Conservation (phyloP, 2,797 vertebrate species). For the Aplochiton taeniatus region DNA sequence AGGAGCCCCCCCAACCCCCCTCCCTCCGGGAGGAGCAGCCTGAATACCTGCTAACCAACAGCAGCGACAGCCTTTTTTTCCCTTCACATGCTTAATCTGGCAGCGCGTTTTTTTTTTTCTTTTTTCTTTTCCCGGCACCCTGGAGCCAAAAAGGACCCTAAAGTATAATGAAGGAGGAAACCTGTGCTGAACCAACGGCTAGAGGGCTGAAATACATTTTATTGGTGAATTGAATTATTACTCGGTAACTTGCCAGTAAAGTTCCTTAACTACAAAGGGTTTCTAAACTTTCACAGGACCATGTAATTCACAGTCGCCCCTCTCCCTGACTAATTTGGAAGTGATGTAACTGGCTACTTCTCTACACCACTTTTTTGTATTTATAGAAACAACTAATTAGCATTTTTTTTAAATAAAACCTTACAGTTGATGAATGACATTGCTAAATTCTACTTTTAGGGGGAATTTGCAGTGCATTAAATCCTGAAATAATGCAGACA, state of each 20-base stretch:
- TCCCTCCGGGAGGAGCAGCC: slow-evolving; percentile 49
- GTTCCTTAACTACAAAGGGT: slow-evolving; percentile 53
- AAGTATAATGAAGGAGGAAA: slow-evolving; percentile 54
- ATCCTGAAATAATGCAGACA: slow-evolving; percentile 26
- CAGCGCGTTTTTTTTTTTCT: slow-evolving; percentile 56
- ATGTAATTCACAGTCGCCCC: slow-evolving; percentile 39
- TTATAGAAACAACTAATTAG: slow-evolving; percentile 26
- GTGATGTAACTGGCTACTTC: slow-evolving; percentile 49
- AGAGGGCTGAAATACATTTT: slow-evolving; percentile 75
- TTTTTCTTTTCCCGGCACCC: slow-evolving; percentile 56
- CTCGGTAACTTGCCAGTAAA: slow-evolving; percentile 60
- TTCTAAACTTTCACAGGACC: slow-evolving; percentile 55
- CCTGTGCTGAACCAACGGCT: slow-evolving; percentile 70
- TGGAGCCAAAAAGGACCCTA: slow-evolving; percentile 57
- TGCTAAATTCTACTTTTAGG: not conserved
- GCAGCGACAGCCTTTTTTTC: slow-evolving; percentile 33
- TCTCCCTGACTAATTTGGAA: slow-evolving; percentile 44
- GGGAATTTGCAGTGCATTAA: slow-evolving; percentile 1
- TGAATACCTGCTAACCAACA: slow-evolving; percentile 75
- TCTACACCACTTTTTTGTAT: slow-evolving; percentile 21
- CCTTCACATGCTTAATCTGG: slow-evolving; percentile 36
- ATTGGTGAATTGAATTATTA: slow-evolving; percentile 69
- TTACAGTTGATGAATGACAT: not conserved
- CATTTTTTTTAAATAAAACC: slow-evolving; percentile 25
- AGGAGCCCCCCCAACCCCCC: slow-evolving; percentile 66